Conservation (phyloP, 2,888 invertebrate genomes). For the Amphipoea lucens region DNA sequence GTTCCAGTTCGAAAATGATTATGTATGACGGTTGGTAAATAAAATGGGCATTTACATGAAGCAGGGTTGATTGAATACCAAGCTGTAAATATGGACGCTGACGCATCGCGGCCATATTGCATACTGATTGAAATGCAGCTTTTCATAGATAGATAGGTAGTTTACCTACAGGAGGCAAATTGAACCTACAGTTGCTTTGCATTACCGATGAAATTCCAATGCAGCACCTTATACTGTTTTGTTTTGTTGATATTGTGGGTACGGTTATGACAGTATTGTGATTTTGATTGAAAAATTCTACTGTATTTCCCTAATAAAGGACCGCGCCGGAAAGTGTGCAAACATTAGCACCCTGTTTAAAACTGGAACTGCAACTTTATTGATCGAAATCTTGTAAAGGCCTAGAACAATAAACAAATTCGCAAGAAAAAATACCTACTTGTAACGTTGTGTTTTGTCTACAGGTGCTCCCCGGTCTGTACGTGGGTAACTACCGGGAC, state of each 20-base stretch:
- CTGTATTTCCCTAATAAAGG: too few species aligned
- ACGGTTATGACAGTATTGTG: too few species aligned
- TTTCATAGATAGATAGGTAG: background rate
- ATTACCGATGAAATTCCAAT: background rate
- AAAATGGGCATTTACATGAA: conserved; percentile 25
- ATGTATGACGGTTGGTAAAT: conserved; percentile 29
- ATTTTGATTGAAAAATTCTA: too few species aligned
- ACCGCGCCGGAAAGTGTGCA: background rate
- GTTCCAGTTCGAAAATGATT: conserved; percentile 25
- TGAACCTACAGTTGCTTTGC: background rate
- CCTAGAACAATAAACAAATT: background rate
- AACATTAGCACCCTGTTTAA: background rate
- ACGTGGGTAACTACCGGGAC: conserved; percentile 98
- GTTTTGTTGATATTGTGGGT: too few species aligned
- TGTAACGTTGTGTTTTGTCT: conserved; percentile 61
- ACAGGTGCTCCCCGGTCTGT: conserved; percentile 97
- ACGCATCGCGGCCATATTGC: background rate
- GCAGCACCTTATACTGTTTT: too few species aligned
- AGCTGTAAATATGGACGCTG: conserved; percentile 18
- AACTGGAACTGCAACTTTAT: background rate
- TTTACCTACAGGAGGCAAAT: background rate
- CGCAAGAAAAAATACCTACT: background rate
- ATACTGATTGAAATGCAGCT: conserved; percentile 7
- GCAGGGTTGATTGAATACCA: conserved; percentile 30
- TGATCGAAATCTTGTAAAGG: background rate